Evolutionary conservation across 2,113 vertebrate species (phyloP).

Genomic region (Urocitellus parryii): DNA sequence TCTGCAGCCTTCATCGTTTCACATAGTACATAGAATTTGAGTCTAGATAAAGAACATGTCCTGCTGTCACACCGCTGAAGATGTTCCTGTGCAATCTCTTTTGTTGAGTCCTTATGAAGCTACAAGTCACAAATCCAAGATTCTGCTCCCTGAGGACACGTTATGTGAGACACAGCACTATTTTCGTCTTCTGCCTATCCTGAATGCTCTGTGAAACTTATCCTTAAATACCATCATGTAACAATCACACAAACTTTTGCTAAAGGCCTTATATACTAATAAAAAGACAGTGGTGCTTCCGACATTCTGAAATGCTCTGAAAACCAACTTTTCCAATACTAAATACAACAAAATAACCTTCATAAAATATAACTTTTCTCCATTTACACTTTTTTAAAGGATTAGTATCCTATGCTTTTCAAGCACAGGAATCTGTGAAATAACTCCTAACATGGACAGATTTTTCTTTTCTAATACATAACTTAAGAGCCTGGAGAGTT

Average conservation of each 20-base stretch:
- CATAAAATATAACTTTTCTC: slow-evolving; percentile 97
- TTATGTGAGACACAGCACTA: slow-evolving; percentile 90
- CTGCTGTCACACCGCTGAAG: slow-evolving; percentile 84
- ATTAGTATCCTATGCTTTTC: slow-evolving; percentile 92
- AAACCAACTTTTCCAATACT: slow-evolving; percentile 95
- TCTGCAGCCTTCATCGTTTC: slow-evolving; percentile 90
- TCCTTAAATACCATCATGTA: slow-evolving; percentile 93
- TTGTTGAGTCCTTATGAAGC: slow-evolving; percentile 90
- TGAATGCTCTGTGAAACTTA: slow-evolving; percentile 92
- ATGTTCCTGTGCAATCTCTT: slow-evolving; percentile 88
- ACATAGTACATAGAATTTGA: slow-evolving; percentile 86
- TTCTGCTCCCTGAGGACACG: slow-evolving; percentile 93
- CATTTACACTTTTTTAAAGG: slow-evolving; percentile 95
- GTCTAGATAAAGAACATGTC: slow-evolving; percentile 87
- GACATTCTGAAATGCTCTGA: slow-evolving; percentile 96
- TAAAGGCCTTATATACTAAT: slow-evolving; percentile 95
- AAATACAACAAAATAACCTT: slow-evolving; percentile 98
- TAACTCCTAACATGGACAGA: slow-evolving; percentile 93
- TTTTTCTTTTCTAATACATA: slow-evolving; percentile 92
- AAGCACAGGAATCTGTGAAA: slow-evolving; percentile 92
- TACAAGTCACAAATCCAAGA: slow-evolving; percentile 90
- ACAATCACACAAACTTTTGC: slow-evolving; percentile 94
- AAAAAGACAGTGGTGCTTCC: slow-evolving; percentile 95
- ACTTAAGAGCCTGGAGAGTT: slow-evolving; percentile 96
- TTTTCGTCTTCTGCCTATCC: slow-evolving; percentile 90